Evolutionary conservation across 1,140 invertebrate species (phyloP).

Genomic region (Bombus breviceps): DNA sequence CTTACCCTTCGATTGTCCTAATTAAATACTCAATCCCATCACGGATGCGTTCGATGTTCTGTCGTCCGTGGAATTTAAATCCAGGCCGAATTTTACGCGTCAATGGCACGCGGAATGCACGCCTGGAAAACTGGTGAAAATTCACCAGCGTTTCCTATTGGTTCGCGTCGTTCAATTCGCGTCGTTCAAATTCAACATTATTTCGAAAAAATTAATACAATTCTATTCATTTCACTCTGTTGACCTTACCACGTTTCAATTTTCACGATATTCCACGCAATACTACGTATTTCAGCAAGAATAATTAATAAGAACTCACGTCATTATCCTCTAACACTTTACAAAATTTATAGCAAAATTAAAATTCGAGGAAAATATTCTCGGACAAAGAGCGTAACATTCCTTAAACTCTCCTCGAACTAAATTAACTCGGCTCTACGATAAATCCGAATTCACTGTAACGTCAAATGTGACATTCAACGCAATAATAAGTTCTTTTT

Average conservation of each 20-base stretch:
- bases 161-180: not conserved
- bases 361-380: not conserved
- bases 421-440: too few relatives aligned
- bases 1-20: slow-evolving; percentile 69
- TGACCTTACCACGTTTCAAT: not conserved
- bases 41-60: slow-evolving; percentile 39
- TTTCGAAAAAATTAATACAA: not conserved
- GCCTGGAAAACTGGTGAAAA: not conserved
- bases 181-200: not conserved
- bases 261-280: not conserved
- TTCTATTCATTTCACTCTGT: not conserved
- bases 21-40: slow-evolving; percentile 75
- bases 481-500: not conserved
- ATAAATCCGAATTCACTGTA: not conserved
- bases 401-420: not conserved
- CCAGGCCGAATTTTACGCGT: slow-evolving; percentile 57
- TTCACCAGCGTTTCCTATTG: not conserved
- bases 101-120: slow-evolving; percentile 13
- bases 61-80: slow-evolving; percentile 54
- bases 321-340: not conserved
- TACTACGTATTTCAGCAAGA: not conserved
- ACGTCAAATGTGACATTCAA: not conserved
- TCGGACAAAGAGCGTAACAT: not conserved
- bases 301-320: not conserved
- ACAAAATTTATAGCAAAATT: not conserved